These are phyloP conservation scores for Ochropacha duplaris DNA, from an alignment of 2,888 invertebrate species.

Conservation along the genomic window DNA sequence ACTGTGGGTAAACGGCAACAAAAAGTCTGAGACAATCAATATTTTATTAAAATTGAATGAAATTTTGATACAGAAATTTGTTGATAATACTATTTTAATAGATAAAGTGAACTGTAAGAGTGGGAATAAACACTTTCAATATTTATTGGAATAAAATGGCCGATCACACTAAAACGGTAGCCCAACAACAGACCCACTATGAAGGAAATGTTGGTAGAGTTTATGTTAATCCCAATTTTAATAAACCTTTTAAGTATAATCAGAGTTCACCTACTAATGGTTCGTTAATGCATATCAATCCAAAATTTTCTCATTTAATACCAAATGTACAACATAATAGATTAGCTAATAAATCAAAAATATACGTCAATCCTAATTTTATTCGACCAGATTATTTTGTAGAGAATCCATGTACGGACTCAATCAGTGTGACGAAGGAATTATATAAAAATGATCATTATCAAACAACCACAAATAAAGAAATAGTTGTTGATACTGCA, in stretches of 20 bases:
- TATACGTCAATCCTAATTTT: slow-evolving; percentile 79
- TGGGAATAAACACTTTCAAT: slow-evolving; percentile 88
- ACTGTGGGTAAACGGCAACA: slow-evolving; percentile 89
- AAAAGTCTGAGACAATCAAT: slow-evolving; percentile 71
- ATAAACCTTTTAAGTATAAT: slow-evolving; percentile 28
- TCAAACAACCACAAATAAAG: neutral
- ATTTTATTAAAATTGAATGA: slow-evolving; percentile 78
- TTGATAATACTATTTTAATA: slow-evolving; percentile 72
- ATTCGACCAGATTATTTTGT: slow-evolving; percentile 27
- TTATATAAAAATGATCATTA: neutral
- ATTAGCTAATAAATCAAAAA: slow-evolving; percentile 43
- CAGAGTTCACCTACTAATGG: slow-evolving; percentile 18
- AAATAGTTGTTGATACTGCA: slow-evolving; percentile 9
- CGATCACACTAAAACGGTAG: slow-evolving; percentile 12
- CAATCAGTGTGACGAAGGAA: neutral
- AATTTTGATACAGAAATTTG: slow-evolving; percentile 52
- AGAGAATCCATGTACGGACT: neutral
- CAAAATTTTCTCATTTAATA: slow-evolving; percentile 48
- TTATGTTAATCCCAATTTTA: slow-evolving; percentile 74
- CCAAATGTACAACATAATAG: slow-evolving; percentile 18
- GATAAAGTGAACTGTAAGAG: slow-evolving; percentile 86
- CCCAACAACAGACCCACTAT: slow-evolving; percentile 22
- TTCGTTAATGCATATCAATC: slow-evolving; percentile 56
- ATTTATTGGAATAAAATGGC: slow-evolving; percentile 64
- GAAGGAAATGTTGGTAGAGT: slow-evolving; percentile 49